Conservation (phyloP, 2,113 vertebrate genomes). For the Pardalotus punctatus region DNA sequence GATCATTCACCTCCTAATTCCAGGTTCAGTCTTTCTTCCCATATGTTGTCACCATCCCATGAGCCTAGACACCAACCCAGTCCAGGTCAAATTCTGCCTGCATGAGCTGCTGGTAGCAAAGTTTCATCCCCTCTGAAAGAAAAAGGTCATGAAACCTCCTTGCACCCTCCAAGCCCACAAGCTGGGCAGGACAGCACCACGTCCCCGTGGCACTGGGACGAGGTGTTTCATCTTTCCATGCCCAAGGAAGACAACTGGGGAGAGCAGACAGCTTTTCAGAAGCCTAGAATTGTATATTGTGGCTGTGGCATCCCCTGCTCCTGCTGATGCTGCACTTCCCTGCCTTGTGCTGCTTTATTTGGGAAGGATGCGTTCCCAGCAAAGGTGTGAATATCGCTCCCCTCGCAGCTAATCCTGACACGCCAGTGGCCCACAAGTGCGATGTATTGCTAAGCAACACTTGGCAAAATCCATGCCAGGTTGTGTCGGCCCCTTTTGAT, state of each 20-base stretch:
- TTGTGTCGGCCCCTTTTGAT: conserved; percentile 57
- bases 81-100: neutral
- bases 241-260: neutral
- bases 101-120: neutral
- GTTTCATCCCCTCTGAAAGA: neutral
- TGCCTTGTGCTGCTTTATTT: conserved; percentile 12
- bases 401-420: conserved; percentile 42
- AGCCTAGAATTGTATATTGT: neutral
- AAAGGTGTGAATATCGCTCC: conserved; percentile 43
- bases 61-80: neutral
- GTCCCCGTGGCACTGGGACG: rapidly evolving
- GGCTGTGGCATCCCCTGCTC: neutral
- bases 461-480: conserved; percentile 58
- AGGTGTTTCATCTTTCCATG: neutral
- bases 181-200: neutral
- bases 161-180: rapidly evolving
- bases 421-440: conserved; percentile 28
- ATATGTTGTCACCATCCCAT: rapidly evolving
- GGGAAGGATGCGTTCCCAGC: conserved; percentile 15
- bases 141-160: neutral
- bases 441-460: conserved; percentile 63
- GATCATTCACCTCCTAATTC: neutral
- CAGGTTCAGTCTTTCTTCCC: neutral
- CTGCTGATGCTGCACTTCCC: neutral
- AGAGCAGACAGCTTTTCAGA: neutral